These are phyloP conservation scores for Heliconius melpomene DNA, from an alignment of 1,140 invertebrate species.

Conservation along the genomic window DNA sequence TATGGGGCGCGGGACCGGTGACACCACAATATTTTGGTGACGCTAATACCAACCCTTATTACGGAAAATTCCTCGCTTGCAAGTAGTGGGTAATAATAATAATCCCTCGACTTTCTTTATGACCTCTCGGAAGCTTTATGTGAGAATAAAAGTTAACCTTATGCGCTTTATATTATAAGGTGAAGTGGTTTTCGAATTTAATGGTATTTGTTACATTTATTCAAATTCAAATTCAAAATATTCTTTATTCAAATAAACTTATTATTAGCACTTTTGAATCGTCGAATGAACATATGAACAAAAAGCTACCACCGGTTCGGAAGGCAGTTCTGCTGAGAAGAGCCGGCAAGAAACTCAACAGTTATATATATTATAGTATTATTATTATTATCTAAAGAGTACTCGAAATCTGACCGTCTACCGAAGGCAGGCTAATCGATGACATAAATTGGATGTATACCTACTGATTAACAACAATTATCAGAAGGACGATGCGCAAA, in stretches of 20 bases:
- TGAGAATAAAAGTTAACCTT: slow-evolving; percentile 48
- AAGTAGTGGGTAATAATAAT: slow-evolving; percentile 60
- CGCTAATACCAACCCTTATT: slow-evolving; percentile 62
- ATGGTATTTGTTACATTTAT: slow-evolving; percentile 4
- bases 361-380: no score
- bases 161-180: slow-evolving; percentile 41
- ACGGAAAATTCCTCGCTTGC: slow-evolving; percentile 61
- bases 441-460: slow-evolving; percentile 4
- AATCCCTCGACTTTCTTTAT: slow-evolving; percentile 67
- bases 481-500: slow-evolving; percentile 15
- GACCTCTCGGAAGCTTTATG: slow-evolving; percentile 52
- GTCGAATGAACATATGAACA: no score
- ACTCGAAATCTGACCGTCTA: background rate
- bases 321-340: no score
- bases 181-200: slow-evolving; percentile 23
- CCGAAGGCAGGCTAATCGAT: background rate
- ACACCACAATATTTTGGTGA: slow-evolving; percentile 65
- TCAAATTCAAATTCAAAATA: no score
- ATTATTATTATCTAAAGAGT: background rate
- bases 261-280: no score
- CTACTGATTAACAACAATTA: slow-evolving; percentile 22
- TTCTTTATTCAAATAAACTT: no score
- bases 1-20: slow-evolving; percentile 45
- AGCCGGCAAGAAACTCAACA: no score
- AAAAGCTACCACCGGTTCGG: no score